Evolutionary conservation across 2,113 vertebrate species (phyloP), one percentile per base, ranked within the genome.

Genomic region (Oxygymnocypris stewartii): DNA sequence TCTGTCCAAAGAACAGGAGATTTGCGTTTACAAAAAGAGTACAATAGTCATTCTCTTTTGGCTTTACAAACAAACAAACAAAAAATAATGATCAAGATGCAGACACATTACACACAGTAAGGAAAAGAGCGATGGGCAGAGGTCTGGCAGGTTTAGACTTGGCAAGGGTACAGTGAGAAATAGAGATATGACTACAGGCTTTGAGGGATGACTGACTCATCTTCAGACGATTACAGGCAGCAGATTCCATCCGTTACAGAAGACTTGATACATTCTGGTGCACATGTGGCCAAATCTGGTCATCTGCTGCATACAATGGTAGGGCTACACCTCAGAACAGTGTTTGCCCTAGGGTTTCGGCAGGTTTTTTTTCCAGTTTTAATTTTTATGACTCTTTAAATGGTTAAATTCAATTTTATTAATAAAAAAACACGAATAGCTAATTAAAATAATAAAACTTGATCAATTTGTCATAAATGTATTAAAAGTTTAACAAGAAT

Each of bases 181-280:
- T 84, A 84, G 18, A 79, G 42, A 92, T 89, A 89, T 92, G 91
- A 92, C 93, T 91, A 47, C 88, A 90, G 84, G 91, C 89, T 91
- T 91, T 88, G 84, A 88, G 92, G 89, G 89, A 88, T 85, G 91
- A 93, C 92, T 92, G 93, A 94, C 92, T 94, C 93, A 94, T 93
- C 93, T 91, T 92, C 90, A 91, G 89, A 93, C 92, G 88, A 92
- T 92, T 93, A 91, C 92, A 93, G 90, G 89, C 87, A 85, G 90
- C 88, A 89, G 93, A 95, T 94, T 94, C 92, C 91, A 93, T 94
- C 93, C 93, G 42, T 88, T 91, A 89, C 90, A 93, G 91, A 86
- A 88, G 88, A 85, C 87, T 89, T 91, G 91, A 89, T 92, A 90
- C 92, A 92, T 92, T 90, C 91, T 73, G 91, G 90, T 90, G 86